Conservation (phyloP, 1,140 invertebrate genomes). For the Oreohelix idahoensis region DNA sequence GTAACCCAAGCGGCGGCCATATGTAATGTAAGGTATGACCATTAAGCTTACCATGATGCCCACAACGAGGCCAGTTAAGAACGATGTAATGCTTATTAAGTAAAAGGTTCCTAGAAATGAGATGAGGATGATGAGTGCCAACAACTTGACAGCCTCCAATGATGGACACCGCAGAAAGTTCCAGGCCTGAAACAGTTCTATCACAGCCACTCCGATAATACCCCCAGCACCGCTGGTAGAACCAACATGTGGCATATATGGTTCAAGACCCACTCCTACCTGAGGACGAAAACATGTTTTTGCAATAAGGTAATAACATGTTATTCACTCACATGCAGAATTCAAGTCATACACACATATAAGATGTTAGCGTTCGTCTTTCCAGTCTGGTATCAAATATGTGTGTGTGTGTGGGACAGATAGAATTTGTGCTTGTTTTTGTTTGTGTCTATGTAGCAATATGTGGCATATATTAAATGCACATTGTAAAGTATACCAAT, state of each 20-base stretch:
- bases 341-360: no score
- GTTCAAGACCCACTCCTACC: slow-evolving; percentile 35
- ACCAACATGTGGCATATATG: slow-evolving; percentile 59
- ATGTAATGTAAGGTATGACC: slow-evolving; percentile 62
- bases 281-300: background rate
- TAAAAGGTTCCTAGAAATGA: slow-evolving; percentile 60
- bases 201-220: slow-evolving; percentile 54
- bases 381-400: no score
- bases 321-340: no score
- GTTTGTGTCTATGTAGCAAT: no score
- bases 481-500: no score
- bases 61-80: slow-evolving; percentile 54
- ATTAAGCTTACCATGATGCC: slow-evolving; percentile 53
- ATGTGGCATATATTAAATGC: no score
- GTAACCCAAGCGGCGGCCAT: slow-evolving; percentile 44
- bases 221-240: slow-evolving; percentile 57
- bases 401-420: no score
- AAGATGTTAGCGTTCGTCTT: no score
- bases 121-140: slow-evolving; percentile 44
- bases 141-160: slow-evolving; percentile 57
- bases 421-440: no score
- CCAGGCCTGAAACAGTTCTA: slow-evolving; percentile 67
- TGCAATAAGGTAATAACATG: no score
- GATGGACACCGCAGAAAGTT: slow-evolving; percentile 50
- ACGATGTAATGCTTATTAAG: slow-evolving; percentile 54